Evolutionary conservation across 2,113 vertebrate species (phyloP), one percentile per base, ranked within the genome.

Genomic region (Aptenodytes patagonicus): DNA sequence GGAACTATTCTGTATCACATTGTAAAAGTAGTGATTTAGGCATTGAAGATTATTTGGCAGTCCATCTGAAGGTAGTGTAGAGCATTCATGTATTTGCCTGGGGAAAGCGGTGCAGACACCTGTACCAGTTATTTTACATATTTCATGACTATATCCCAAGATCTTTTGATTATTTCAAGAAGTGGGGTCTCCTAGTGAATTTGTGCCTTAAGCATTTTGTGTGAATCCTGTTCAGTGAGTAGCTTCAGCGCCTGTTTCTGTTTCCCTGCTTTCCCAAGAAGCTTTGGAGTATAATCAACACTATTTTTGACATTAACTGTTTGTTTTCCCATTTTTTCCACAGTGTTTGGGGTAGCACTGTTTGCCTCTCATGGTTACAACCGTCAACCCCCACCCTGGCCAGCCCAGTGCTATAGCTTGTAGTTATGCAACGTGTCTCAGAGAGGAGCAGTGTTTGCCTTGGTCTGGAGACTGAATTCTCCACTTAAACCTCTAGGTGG

Each of bases 401-500:
- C 86, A 92, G 70, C 42, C 34, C 51, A 38, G 75, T 38, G 86
- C 81, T 78, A 25, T 1, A 18, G n/a, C 84, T 69, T 62, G 44
- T 11, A 83, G 47, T 22, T 78, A 4, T 51, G 64, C 54, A 64
- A 36, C 77, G 73, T 26, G 44, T 26, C 58, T 83, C 26, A 8
- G 58, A 68, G 78, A 90, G 62, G 55, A 83, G 58, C 78, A 49
- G 54, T 70, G 85, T 90, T 93, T 90, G 77, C 86, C 51, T 92
- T 95, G 79, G 26, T 68, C 44, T 95, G 90, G 84, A 91, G 90
- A 3, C 87, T 77, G 85, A 62, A 58, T 93, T 93, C 66, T 80
- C n/a, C 54, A 17, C 82, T 91, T 61, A 52, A 64, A 85, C 62
- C 60, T 83, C 79, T 10, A 47, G 82, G 75, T 93, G 90, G 58